Evolutionary conservation across 2,797 vertebrate genomes (phyloP).

Genomic region (Myotis pilosus): DNA sequence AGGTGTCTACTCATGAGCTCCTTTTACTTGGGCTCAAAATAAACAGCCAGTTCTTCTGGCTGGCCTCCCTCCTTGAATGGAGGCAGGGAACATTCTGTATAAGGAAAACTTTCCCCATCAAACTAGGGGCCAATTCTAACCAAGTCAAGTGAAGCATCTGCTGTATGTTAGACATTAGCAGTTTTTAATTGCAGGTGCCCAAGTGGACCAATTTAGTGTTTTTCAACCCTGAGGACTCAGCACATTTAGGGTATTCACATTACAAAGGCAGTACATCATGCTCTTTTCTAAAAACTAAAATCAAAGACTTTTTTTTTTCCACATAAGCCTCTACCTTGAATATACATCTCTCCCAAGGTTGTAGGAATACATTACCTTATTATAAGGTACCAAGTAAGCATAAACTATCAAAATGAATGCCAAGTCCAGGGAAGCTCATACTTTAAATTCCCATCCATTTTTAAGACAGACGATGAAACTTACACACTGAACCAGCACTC

Average conservation of each 20-base stretch:
- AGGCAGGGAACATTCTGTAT: constrained; percentile 80
- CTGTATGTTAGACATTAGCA: constrained; percentile 39
- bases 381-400: constrained; percentile 46
- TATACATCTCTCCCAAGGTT: constrained; percentile 50
- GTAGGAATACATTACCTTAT: constrained; percentile 55
- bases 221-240: not conserved
- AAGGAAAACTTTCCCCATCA: constrained; percentile 66
- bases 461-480: constrained; percentile 35
- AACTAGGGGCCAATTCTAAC: constrained; percentile 40
- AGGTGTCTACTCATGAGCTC: constrained; percentile 78
- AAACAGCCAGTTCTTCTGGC: constrained; percentile 79
- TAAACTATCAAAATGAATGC: constrained; percentile 45
- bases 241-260: not conserved
- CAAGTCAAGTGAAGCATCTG: constrained; percentile 65
- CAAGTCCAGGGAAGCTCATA: constrained; percentile 2
- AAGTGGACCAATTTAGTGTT: constrained; percentile 19
- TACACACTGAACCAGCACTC: not conserved
- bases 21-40: constrained; percentile 79
- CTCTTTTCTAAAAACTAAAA: constrained; percentile 34
- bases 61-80: constrained; percentile 69
- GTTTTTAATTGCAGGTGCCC: constrained; percentile 47
- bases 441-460: constrained; percentile 45
- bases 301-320: not conserved
- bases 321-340: constrained; percentile 36
- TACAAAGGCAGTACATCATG: not conserved